Base-by-base conservation (phyloP, 37 sponge, comb jelly and placozoan genomes). In the Haliclona indistincta region DNA sequence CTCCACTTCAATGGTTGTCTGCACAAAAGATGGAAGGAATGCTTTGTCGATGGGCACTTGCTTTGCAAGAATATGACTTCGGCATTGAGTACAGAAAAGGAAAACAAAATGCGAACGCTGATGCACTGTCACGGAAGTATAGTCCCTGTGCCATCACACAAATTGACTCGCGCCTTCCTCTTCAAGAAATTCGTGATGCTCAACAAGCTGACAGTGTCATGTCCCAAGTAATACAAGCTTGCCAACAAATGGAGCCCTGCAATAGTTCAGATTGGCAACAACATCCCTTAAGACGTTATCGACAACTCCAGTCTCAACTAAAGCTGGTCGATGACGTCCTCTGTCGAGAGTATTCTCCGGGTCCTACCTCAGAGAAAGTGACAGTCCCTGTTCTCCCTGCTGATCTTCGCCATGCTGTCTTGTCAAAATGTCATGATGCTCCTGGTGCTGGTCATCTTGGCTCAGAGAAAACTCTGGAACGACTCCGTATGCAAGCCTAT, bases 391-490 rank as follows among this genome's bases (percentile, higher is more conserved):
- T 84, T 15, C 51, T 85, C 0, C 73, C 86, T 8, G 38, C 22
- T 0, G 23, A 20, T 0, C 38, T 78, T 36, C 66, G 49, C 6
- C 0, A 60, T 32, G 30, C 62, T 20, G 63, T 54, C 23, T 72
- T 85, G 20, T n/a, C 0, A 3, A 53, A 51, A 0, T n/a, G 19
- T 15, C 72, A 85, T 55, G 73, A 85, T 42, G n/a, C 37, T 2
- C 67, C 65, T 6, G 42, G 20, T 19, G 74, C 79, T 17, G 83
- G 89, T n/a, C 89, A 88, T 66, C 79, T 38, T 22, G 89, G 89
- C 25, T 36, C 51, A 37, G 84, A 72, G 23, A 82, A 77, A 61
- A 88, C 79, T 56, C 47, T 88, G 34, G 62, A 71, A 3, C 4
- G 78, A n/a, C 30, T 88, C 13, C 56, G 67, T 3, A 40, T 60